These are phyloP conservation scores for Trissolcus japonicus DNA, from an alignment of 2,888 invertebrate species.

Conservation along the genomic window DNA sequence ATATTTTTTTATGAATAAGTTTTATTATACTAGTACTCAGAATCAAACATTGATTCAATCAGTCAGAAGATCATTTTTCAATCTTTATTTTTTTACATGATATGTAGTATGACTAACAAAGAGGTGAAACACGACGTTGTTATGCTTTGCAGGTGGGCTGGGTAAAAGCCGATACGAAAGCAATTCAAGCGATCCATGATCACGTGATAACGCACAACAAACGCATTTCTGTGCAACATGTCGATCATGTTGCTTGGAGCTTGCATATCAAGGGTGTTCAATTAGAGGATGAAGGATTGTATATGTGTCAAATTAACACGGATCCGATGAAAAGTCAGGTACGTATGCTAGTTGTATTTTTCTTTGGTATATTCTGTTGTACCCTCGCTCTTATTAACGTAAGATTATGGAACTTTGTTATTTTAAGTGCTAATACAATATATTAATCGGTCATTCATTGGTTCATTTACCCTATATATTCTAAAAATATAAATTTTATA, in stretches of 20 bases:
- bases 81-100: background rate
- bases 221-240: slow-evolving; percentile 89
- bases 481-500: no score
- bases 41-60: no score
- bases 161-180: slow-evolving; percentile 95
- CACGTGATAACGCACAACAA: slow-evolving; percentile 95
- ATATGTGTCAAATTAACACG: slow-evolving; percentile 97
- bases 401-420: slow-evolving; percentile 35
- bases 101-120: slow-evolving; percentile 26
- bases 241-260: slow-evolving; percentile 92
- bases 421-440: slow-evolving; percentile 12
- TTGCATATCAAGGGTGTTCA: slow-evolving; percentile 91
- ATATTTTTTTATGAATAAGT: no score
- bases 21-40: no score
- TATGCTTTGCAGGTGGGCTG: slow-evolving; percentile 86
- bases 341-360: slow-evolving; percentile 57
- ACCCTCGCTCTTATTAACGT: slow-evolving; percentile 31
- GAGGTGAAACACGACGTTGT: slow-evolving; percentile 36
- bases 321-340: slow-evolving; percentile 97
- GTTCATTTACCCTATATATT: no score
- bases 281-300: slow-evolving; percentile 91
- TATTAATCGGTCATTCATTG: no score
- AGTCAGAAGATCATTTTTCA: no score
- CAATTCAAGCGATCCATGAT: slow-evolving; percentile 94
- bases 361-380: slow-evolving; percentile 22